Base-by-base conservation (phyloP, 1,140 invertebrate species). In the Dermatophagoides farinae region DNA sequence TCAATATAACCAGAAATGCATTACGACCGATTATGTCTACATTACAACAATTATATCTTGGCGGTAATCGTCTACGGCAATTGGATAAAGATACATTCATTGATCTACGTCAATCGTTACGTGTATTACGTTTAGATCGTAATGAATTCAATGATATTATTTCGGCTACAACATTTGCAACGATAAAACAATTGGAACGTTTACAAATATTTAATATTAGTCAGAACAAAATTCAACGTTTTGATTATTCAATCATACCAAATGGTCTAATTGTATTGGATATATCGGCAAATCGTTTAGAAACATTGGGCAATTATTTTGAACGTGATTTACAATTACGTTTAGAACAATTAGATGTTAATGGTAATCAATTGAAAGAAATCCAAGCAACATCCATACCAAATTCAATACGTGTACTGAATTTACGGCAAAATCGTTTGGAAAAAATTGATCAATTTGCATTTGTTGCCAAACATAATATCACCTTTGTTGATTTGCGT, bases 121-220 rank as follows among this genome's bases (percentile, higher is more conserved):
- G 88, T 71, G 87, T 86, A 0, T 82, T 93, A 50, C 75, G 87
- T 58, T 69, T 93, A 37, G 88, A 92, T 71, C 82, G 82, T 23
- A 93, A 93, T 72, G 77, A 80, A 61, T 72, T 92, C 23, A 81
- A 79, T 14, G 85, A 89, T 67, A 86, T 92, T 53, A 84, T 82
- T 68, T 84, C 83, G 6, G 1, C 46, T 4, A 44, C 12, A 12
- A 23, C 74, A 88, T 20, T 50, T 14, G 6, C 47, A 14, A 20
- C 12, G 4, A 90, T 92, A 70, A 79, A 80, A 61, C 82, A 87
- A 66, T 80, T 89, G 67, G 79, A 82, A 0, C 82, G 81, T 65
- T 73, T 93, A 49, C 73, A 86, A 64, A 89, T 86, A 86, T 73
- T 93, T 25, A 93, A 92, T 74, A 82, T 91, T 61, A 89, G 86